Evolutionary conservation across 2,888 invertebrate genomes (phyloP), one percentile per base, ranked within the genome.

Genomic region (Seira ritae): DNA sequence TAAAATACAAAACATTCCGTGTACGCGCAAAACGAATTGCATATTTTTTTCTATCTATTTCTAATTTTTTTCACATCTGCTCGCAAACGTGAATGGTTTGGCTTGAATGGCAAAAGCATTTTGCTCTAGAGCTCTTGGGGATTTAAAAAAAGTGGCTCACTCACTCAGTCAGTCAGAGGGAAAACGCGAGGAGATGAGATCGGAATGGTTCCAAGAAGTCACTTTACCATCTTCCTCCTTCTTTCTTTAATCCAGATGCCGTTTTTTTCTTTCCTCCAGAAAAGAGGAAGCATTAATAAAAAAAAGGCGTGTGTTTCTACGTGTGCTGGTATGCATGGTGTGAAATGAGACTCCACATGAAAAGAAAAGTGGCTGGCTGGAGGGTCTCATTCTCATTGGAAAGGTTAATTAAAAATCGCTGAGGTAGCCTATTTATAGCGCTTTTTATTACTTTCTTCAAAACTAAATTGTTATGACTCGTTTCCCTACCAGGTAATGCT

Each of bases 191-290:
- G 42, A 42, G 4, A 42, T 42, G 42, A 42, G 42, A 42, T 42
- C 42, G 42, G 42, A 42, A 42, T 12, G 20, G 55, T 71, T 46
- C 10, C 22, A 20, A 31, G 6, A 17, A 19, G 50, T 42, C 15
- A 46, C 24, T 1, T 75, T 60, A 17, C 68, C 79, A 4, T 74
- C 74, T 4, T 74, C 74, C 20, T 82, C 70, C 2, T 75, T 69
- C 10, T 67, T 65, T 24, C 8, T 31, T 20, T 24, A 65, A 2
- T 42, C 67, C 24, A 69, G 55, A 22, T 68, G 62, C 46, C 67
- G 6, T 42, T 42, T 69, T 31, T 50, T 23, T 2, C 6, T 19
- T 15, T 62, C 62, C 6, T 55, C 60, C 10, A 12, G 42, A n/a
- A n/a, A n/a, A n/a, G 42, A 42, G 42, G 42, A 42, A 42, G 12